Evolutionary conservation across 64 coral and sea anemone genomes (phyloP), one percentile per base, ranked within the genome.

Genomic region (Stichodactyla helianthus): DNA sequence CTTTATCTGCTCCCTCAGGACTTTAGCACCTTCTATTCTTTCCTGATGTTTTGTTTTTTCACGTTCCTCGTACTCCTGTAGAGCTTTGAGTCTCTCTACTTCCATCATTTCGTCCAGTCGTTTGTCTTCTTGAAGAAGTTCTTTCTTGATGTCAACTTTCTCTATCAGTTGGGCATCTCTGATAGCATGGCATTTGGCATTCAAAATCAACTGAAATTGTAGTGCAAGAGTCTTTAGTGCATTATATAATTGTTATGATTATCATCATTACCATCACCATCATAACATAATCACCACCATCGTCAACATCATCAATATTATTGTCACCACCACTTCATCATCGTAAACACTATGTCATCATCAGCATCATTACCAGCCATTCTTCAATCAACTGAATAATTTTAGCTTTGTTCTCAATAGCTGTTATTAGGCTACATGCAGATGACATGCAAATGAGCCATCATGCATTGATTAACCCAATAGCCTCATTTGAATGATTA

Each of bases 41-140:
- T 99, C 97, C 63, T 94, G 54, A 10, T 99, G 97, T 79, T 85
- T 84, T 12, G 58, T 79, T 79, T 99, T 90, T 56, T 99, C 97
- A 77, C 97, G 54, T 60, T 99, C 97, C 78, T 99, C 97, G 70
- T 99, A 94, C 59, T 99, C 97, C 35, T 82, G 59, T 51, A 99
- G 50, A 20, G 93, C 93, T 60, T 99, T 99, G 1, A 84, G 57
- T 81, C 97, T 86, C 77, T 99, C 97, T 61, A 99, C 87, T 58
- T 99, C 97, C 97, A 99, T 99, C 97, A 99, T 99, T 54, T 99
- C 97, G 89, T 99, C 97, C 51, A 99, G 88, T 88, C 93, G 74
- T 22, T 94, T 99, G 52, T 99, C 97, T 88, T 99, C 97, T 7
- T 92, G 90, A 5, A 99, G 89, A 17, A 87, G 79, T 78, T 99